Conservation (phyloP, 1,140 invertebrate species). For the Helicoverpa armigera region DNA sequence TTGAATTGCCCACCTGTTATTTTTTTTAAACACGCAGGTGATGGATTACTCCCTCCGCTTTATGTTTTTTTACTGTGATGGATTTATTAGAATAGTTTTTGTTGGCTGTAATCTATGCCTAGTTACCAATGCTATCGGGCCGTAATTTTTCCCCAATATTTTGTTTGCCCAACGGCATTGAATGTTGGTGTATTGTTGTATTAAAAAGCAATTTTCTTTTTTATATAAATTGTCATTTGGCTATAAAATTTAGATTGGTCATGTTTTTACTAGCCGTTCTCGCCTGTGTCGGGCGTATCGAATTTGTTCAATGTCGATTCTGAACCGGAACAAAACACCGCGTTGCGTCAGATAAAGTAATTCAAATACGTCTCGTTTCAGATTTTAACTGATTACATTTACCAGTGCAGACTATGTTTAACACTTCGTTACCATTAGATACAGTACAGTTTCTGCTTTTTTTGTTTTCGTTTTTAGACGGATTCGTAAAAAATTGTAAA, state of each 20-base stretch:
- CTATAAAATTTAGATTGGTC: conserved; percentile 57
- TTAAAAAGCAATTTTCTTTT: conserved; percentile 54
- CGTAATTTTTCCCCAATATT: conserved; percentile 22
- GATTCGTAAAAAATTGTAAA: background rate
- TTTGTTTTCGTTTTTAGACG: background rate
- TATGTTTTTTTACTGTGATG: conserved; percentile 33
- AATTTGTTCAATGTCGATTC: conserved; percentile 64
- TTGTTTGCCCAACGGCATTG: conserved; percentile 16
- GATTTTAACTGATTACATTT: conserved; percentile 31
- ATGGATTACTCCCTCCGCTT: conserved; percentile 28
- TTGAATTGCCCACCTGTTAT: conserved; percentile 24
- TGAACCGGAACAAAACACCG: conserved; percentile 61
- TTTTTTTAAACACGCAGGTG: conserved; percentile 32
- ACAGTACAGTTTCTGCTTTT: background rate
- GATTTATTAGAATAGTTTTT: conserved; percentile 31
- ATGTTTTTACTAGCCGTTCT: conserved; percentile 55
- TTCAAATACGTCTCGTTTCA: conserved; percentile 39
- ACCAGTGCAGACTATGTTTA: conserved; percentile 16
- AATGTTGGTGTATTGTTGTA: conserved; percentile 29
- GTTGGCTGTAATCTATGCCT: conserved; percentile 27
- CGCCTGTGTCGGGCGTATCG: conserved; percentile 53
- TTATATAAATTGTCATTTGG: conserved; percentile 54
- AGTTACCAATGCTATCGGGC: conserved; percentile 1
- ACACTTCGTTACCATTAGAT: conserved; percentile 19
- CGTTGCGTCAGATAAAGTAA: conserved; percentile 52